Evolutionary conservation across 2,888 invertebrate genomes (phyloP).

Genomic region (Exocentrus adspersus): DNA sequence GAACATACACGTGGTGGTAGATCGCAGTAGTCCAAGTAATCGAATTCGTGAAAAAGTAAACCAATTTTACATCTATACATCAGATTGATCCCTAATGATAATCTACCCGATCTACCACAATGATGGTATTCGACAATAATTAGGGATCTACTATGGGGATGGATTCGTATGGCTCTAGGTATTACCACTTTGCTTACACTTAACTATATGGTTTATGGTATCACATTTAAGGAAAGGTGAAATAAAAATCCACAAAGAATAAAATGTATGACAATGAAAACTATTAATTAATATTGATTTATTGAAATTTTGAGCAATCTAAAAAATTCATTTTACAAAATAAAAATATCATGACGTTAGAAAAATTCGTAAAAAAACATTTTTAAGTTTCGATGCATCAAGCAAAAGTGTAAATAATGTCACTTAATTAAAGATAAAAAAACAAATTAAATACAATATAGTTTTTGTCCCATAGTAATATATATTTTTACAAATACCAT

Average conservation of each 20-base stretch:
- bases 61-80: too few species aligned
- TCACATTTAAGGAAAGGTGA: conserved; percentile 9
- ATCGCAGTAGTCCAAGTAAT: too few species aligned
- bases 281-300: conserved; percentile 33
- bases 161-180: too few species aligned
- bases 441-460: conserved; percentile 20
- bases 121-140: too few species aligned
- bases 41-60: not conserved
- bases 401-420: conserved; percentile 32
- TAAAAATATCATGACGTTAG: conserved; percentile 33
- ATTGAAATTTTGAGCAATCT: conserved; percentile 46
- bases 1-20: not conserved
- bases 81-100: too few species aligned
- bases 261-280: conserved; percentile 39
- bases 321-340: conserved; percentile 38
- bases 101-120: too few species aligned
- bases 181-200: too few species aligned
- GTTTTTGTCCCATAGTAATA: conserved; percentile 17
- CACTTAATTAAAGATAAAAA: conserved; percentile 32
- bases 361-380: conserved; percentile 43
- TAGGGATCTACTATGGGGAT: too few species aligned
- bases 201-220: not conserved
- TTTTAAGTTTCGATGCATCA: conserved; percentile 33
- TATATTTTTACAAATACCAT: conserved; percentile 13
- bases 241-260: conserved; percentile 41